Base-by-base conservation (phyloP, 2,888 invertebrate species). In the Scaeva pyrastri region DNA sequence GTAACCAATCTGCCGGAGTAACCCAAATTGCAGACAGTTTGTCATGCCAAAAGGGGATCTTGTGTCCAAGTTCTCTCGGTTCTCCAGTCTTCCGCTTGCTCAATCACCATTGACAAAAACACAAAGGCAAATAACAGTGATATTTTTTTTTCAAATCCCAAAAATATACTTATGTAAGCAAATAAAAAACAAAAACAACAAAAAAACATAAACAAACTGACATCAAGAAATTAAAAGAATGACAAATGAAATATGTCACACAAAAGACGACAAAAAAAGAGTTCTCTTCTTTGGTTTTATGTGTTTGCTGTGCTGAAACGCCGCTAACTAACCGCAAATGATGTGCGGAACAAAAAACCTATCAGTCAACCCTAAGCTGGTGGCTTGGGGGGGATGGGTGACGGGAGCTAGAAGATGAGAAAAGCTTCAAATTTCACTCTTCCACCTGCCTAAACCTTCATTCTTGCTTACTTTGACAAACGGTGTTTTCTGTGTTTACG, bases 311-410 rank as follows among this genome's bases (percentile, higher is more conserved):
- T 62, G 58, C 45, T 58, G 43, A 70, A 70, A 43, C 64, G 48
- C 76, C 76, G 68, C 72, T 81, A 81, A 86, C 85, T 81, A 86
- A 86, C 85, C 81, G 48, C 76, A 86, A 86, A 86, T 72, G 76
- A 86, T 73, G 77, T 74, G 77, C 60, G 41, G 72, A 45, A 64
- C 62, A 84, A 75, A 74, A 76, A 85, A 58, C 72, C 68, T 36
- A 74, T 86, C 86, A 43, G 77, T 82, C 82, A 86, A 70, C 73
- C 74, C 55, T 77, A 64, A 41, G 70, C 2, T 23, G 41, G 23
- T 39, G 26, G 60, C 21, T 21, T 10, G 5, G 16, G 16, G 39
- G 8, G 21, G 5, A 11, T 11, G 36, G 12, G 43, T n/a, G 43
- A 43, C 19, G 19, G n/a, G 12, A n/a, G n/a, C n/a, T n/a, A n/a